Evolutionary conservation across 2,797 vertebrate species (phyloP).

Genomic region (Xenopus petersii): DNA sequence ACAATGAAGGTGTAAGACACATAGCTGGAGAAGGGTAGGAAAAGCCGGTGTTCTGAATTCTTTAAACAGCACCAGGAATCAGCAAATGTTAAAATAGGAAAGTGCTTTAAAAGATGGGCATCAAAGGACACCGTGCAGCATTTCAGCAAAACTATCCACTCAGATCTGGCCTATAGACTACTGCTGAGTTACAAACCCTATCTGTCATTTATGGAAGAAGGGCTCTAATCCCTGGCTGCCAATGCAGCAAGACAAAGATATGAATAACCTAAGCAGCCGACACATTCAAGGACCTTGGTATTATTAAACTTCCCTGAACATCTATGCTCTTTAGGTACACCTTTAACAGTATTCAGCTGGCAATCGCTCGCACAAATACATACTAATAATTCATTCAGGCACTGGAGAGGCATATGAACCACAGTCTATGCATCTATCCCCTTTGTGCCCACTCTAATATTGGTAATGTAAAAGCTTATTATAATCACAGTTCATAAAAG

Average conservation of each 20-base stretch:
- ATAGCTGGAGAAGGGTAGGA: slow-evolving; percentile 9
- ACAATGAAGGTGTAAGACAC: slow-evolving; percentile 23
- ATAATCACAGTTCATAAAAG: slow-evolving; percentile 47
- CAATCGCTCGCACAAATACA: slow-evolving; percentile 21
- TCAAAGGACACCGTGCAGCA: slow-evolving; percentile 15
- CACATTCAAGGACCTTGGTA: neutral
- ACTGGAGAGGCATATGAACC: slow-evolving; percentile 22
- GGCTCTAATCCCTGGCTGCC: neutral
- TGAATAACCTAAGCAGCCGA: slow-evolving; percentile 9
- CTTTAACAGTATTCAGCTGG: slow-evolving; percentile 23
- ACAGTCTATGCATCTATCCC: slow-evolving; percentile 11
- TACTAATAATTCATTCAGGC: slow-evolving; percentile 22
- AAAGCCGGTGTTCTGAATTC: slow-evolving; percentile 5
- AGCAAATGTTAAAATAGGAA: slow-evolving; percentile 29
- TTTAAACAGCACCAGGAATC: slow-evolving; percentile 25
- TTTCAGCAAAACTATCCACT: slow-evolving; percentile 2
- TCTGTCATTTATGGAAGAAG: slow-evolving; percentile 4
- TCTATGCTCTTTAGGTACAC: slow-evolving; percentile 9
- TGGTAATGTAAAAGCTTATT: slow-evolving; percentile 31
- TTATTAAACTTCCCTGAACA: slow-evolving; percentile 9
- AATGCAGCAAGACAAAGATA: neutral
- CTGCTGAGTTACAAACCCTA: neutral
- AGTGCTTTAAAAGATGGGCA: slow-evolving; percentile 20
- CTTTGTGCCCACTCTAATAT: slow-evolving; percentile 37
- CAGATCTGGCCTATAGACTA: neutral